Conservation (phyloP, 2,888 invertebrate species). For the Agrochola lychnidis region DNA sequence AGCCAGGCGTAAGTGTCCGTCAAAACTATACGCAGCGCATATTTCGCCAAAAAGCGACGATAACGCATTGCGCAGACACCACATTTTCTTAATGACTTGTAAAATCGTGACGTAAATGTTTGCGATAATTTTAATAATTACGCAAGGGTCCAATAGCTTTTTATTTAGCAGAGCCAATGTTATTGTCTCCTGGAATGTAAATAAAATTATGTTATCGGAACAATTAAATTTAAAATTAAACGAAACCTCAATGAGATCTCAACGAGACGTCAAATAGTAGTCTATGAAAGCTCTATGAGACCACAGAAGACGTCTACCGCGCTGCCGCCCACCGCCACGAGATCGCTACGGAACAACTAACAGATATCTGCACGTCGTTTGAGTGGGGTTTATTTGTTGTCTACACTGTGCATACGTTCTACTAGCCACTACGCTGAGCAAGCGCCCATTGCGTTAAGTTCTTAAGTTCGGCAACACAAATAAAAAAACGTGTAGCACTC, state of each 20-base stretch:
- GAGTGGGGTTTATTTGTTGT: background rate
- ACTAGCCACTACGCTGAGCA: background rate
- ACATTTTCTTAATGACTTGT: background rate
- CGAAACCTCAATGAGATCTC: no score
- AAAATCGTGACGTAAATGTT: no score
- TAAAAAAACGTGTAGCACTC: no score
- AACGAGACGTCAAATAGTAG: no score
- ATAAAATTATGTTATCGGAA: background rate
- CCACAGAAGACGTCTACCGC: background rate
- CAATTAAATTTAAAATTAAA: no score
- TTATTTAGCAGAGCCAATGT: background rate
- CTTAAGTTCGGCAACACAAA: background rate
- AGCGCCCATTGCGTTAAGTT: background rate
- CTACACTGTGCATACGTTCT: background rate
- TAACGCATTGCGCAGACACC: background rate
- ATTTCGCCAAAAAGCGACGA: background rate
- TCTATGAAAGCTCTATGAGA: background rate
- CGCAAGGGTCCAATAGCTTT: background rate
- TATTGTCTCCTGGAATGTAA: background rate
- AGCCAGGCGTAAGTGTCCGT: background rate
- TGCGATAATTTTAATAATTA: background rate
- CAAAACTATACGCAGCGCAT: background rate
- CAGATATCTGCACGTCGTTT: background rate
- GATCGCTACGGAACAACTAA: background rate
- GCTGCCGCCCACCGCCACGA: background rate